Percentiles rank a stretch among this genome's conserved stretches.
These are phyloP conservation scores for Hephaestus fuliginosus DNA, from an alignment of 2,797 vertebrate genomes.

Conservation along the genomic window DNA sequence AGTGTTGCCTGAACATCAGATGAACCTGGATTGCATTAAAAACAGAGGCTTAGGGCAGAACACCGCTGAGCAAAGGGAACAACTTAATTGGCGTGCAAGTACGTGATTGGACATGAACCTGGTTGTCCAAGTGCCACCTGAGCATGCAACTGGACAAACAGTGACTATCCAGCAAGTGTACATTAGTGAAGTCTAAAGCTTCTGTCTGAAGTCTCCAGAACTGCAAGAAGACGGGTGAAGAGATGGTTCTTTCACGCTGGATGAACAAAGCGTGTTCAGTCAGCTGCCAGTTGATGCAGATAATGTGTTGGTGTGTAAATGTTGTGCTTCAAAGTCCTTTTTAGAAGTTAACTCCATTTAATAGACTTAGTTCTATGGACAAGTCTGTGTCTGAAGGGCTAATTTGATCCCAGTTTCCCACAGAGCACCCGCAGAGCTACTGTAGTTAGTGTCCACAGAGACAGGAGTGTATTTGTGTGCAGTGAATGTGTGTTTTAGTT, in stretches of 20 bases:
- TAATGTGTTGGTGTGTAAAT: slow-evolving; percentile 32
- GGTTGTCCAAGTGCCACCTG: slow-evolving; percentile 36
- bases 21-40: slow-evolving; percentile 66
- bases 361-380: slow-evolving; percentile 32
- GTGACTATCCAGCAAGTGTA: slow-evolving; percentile 3
- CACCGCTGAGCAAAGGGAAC: slow-evolving; percentile 45
- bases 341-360: slow-evolving; percentile 35
- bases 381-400: slow-evolving; percentile 29
- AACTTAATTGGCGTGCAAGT: slow-evolving; percentile 57
- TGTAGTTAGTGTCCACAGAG: slow-evolving; percentile 39
- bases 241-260: not conserved
- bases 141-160: slow-evolving; percentile 11
- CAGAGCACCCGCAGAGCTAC: slow-evolving; percentile 33
- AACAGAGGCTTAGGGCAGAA: slow-evolving; percentile 43
- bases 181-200: slow-evolving; percentile 1
- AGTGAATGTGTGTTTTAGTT: slow-evolving; percentile 12
- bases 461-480: slow-evolving; percentile 32
- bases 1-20: slow-evolving; percentile 50
- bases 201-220: slow-evolving; percentile 13
- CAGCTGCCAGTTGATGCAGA: slow-evolving; percentile 42
- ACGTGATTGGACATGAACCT: slow-evolving; percentile 36
- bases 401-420: slow-evolving; percentile 42
- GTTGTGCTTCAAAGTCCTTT: slow-evolving; percentile 23
- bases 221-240: not conserved
- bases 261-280: slow-evolving; percentile 14